phyloP scores from a whole-genome alignment of 2,888 invertebrate species.

The Alentia gelatinosa region DNA sequence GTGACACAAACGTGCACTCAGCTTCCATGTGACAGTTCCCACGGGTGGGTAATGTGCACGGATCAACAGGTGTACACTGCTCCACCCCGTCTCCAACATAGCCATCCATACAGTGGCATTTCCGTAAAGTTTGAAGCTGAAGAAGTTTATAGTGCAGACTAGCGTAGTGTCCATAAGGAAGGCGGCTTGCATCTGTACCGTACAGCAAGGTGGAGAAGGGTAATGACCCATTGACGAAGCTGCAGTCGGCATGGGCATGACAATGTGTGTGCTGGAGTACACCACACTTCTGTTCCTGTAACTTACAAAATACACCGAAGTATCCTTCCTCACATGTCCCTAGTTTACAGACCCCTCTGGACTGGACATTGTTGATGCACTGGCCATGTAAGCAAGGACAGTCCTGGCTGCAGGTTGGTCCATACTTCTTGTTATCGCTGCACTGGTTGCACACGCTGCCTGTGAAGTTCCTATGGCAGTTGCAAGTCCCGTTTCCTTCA shows the following conservation, averaged over 20 bases:
- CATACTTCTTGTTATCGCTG: constrained; percentile 65
- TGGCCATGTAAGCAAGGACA: neutral
- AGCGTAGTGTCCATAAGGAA: neutral
- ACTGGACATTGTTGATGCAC: neutral
- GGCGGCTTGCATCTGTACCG: neutral
- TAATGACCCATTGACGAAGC: neutral
- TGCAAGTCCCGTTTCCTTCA: constrained; percentile 68
- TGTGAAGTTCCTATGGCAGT: constrained; percentile 68
- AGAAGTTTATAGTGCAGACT: neutral
- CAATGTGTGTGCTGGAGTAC: constrained; percentile 59
- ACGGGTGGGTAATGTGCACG: constrained; percentile 66
- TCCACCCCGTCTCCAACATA: constrained; percentile 69
- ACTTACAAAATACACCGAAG: neutral
- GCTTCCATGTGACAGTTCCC: constrained; percentile 76
- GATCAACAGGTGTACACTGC: constrained; percentile 69
- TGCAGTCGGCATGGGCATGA: constrained; percentile 71
- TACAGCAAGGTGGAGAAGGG: neutral
- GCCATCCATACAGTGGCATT: constrained; percentile 72
- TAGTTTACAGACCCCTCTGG: neutral
- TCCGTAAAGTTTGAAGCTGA: constrained; percentile 52
- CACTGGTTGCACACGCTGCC: constrained; percentile 72
- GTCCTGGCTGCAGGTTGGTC: constrained; percentile 65
- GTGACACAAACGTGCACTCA: constrained; percentile 71
- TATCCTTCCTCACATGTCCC: neutral
- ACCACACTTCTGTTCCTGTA: neutral